Percentiles rank a stretch among this genome's conserved stretches.
Evolutionary conservation across 2,797 vertebrate genomes (phyloP).

Genomic region (Sebastes iracundus): DNA sequence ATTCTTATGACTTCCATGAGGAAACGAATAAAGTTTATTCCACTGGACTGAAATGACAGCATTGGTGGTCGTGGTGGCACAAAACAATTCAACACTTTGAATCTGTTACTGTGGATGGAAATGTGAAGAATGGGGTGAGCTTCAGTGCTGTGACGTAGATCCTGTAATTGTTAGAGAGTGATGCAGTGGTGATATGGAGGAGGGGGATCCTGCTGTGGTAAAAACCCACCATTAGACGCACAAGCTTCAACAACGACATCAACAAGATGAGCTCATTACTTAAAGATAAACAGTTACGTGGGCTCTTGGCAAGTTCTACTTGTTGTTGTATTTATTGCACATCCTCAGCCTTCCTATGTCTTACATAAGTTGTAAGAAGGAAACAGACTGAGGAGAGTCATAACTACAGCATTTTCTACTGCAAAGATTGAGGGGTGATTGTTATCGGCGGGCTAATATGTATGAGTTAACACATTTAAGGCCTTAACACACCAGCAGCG

Average conservation of each 20-base stretch:
- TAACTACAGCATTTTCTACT: neutral
- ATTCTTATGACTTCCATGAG: neutral
- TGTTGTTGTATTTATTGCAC: neutral
- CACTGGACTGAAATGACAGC: constrained; percentile 17
- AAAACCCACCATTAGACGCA: constrained; percentile 46
- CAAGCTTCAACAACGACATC: constrained; percentile 34
- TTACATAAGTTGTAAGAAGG: neutral
- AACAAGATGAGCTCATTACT: constrained; percentile 67
- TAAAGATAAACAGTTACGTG: constrained; percentile 37
- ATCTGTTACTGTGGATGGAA: constrained; percentile 46
- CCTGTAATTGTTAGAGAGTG: constrained; percentile 82
- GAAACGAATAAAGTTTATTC: neutral
- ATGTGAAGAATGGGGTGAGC: constrained; percentile 53
- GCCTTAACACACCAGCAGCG: too few species aligned
- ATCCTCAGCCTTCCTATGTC: neutral
- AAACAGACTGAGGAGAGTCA: constrained; percentile 1
- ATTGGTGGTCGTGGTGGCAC: neutral
- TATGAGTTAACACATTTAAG: too few species aligned
- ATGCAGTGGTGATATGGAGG: constrained; percentile 11
- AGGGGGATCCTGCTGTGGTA: constrained; percentile 42
- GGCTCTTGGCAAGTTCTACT: constrained; percentile 39
- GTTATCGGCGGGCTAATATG: neutral
- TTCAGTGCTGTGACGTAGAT: constrained; percentile 70
- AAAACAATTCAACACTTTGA: constrained; percentile 24
- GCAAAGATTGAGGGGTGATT: neutral